Evolutionary conservation across 2,888 invertebrate genomes (phyloP).

Genomic region (Pristionchus entomophagus): DNA sequence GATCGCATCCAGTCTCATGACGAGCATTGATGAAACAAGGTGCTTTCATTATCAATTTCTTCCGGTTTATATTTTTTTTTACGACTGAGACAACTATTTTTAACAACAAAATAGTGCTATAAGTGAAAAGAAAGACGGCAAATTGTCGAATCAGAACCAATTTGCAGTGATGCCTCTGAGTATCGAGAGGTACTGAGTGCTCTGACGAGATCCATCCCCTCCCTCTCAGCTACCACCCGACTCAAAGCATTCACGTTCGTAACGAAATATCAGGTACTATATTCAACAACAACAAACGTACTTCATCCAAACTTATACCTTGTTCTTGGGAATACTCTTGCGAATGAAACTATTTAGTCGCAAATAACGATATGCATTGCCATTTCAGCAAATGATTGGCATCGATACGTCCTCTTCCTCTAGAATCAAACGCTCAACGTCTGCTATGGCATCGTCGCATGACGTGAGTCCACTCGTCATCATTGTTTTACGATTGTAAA

Average conservation of each 20-base stretch:
- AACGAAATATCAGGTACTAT: conserved; percentile 33
- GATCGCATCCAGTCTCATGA: neutral
- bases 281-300: too few species aligned
- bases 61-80: too few species aligned
- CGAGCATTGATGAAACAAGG: conserved; percentile 16
- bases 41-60: too few species aligned
- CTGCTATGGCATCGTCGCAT: neutral
- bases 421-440: neutral
- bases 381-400: conserved; percentile 8
- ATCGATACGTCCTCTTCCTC: neutral
- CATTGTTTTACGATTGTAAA: too few species aligned
- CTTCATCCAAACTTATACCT: too few species aligned
- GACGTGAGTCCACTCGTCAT: neutral
- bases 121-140: too few species aligned
- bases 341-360: neutral
- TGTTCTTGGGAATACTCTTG: too few species aligned
- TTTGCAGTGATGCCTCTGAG: conserved; percentile 13
- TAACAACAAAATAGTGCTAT: too few species aligned
- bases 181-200: neutral
- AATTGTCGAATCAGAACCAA: too few species aligned
- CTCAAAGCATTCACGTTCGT: neutral
- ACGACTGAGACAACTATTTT: too few species aligned
- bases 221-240: neutral
- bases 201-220: neutral
- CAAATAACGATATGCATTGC: neutral